Percentiles rank a stretch among this genome's conserved stretches.
These are phyloP conservation scores for Lypha dubia DNA, from an alignment of 2,888 invertebrate genomes.

Conservation along the genomic window DNA sequence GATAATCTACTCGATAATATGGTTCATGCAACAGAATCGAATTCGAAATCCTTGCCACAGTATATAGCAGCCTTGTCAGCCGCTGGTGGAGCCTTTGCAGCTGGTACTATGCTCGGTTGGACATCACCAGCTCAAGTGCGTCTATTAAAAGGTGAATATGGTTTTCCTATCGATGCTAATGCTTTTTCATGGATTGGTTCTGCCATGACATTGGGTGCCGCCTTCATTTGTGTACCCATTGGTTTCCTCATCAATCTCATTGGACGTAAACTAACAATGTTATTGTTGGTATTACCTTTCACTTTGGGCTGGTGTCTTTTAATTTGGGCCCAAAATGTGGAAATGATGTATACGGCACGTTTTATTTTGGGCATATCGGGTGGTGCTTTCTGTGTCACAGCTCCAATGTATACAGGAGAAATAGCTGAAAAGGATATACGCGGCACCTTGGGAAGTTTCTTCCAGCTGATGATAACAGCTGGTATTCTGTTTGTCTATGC, in stretches of 20 bases:
- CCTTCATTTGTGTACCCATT: conserved; percentile 88
- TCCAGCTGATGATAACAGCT: conserved; percentile 92
- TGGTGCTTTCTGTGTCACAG: conserved; percentile 92
- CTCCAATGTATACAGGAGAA: conserved; percentile 93
- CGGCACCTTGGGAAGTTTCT: conserved; percentile 93
- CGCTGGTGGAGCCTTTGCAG: conserved; percentile 90
- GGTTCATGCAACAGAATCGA: conserved; percentile 78
- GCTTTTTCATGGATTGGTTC: conserved; percentile 90
- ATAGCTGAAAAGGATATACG: conserved; percentile 92
- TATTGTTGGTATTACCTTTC: conserved; percentile 86
- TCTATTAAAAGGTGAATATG: conserved; percentile 74
- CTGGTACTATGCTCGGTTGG: conserved; percentile 91
- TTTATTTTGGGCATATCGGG: conserved; percentile 82
- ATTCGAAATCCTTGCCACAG: conserved; percentile 79
- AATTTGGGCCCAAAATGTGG: conserved; percentile 87
- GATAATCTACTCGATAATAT: conserved; percentile 79
- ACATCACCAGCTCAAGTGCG: conserved; percentile 87
- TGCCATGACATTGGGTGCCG: conserved; percentile 89
- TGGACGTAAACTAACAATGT: conserved; percentile 88
- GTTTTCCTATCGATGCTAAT: conserved; percentile 84
- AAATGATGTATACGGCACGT: conserved; percentile 81
- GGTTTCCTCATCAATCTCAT: conserved; percentile 88
- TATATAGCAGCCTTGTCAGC: conserved; percentile 84
- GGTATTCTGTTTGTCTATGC: conserved; percentile 92
- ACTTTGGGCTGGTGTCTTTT: conserved; percentile 89